Conservation (phyloP, 2,888 invertebrate genomes). For the Microplitis manilae region DNA sequence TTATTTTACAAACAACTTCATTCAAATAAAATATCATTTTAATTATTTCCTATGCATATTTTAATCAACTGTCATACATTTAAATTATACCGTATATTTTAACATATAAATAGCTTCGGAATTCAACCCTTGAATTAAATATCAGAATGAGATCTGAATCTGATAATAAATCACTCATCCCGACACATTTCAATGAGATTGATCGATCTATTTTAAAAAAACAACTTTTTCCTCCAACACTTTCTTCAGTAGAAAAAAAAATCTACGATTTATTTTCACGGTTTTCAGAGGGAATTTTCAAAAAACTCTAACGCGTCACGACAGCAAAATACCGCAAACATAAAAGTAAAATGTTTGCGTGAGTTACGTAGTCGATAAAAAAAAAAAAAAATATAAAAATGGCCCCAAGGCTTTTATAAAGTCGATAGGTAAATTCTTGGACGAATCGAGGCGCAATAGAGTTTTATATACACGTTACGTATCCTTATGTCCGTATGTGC, state of each 20-base stretch:
- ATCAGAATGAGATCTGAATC: not conserved
- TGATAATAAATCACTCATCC: not conserved
- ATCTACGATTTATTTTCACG: not conserved
- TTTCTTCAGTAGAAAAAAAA: not conserved
- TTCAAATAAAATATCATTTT: not conserved
- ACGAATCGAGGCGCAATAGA: conserved; percentile 12
- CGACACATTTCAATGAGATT: conserved; percentile 1
- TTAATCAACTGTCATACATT: not conserved
- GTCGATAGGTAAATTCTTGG: conserved; percentile 41
- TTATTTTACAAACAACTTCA: not conserved
- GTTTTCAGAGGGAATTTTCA: not conserved
- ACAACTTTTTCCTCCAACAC: not conserved
- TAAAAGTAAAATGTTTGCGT: conserved; percentile 31
- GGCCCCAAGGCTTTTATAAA: conserved; percentile 2
- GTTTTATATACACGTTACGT: conserved; percentile 1
- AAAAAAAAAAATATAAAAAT: conserved; percentile 6
- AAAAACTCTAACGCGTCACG: conserved; percentile 21
- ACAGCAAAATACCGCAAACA: conserved; percentile 28
- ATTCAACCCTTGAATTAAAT: not conserved
- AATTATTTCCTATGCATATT: not conserved
- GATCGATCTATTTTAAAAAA: conserved; percentile 12
- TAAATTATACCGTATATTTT: not conserved
- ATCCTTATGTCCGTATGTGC: not conserved
- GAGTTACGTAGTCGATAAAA: conserved; percentile 21
- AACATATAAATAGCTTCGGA: not conserved